Evolutionary conservation across 2,797 vertebrate genomes (phyloP), one percentile per base, ranked within the genome.

Genomic region (Lutjanus campechanus): DNA sequence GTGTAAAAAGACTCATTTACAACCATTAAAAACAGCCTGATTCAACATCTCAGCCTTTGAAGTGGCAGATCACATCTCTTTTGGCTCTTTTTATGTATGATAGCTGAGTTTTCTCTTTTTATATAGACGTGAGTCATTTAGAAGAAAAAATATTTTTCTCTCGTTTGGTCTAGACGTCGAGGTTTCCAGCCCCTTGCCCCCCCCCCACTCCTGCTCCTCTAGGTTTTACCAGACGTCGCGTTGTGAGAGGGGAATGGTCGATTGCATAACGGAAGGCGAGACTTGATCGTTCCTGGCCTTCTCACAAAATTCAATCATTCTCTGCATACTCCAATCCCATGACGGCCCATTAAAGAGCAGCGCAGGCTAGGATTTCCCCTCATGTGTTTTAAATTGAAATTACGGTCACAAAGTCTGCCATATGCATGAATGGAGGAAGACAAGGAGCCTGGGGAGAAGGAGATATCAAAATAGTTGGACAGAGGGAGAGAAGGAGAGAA

Each of bases 361-460:
- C 88, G 60, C 69, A 29, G 87, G 88, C 89, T 93, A 91, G 90
- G 93, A 93, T 95, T 95, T 94, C 94, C 92, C 91, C 90, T 91
- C 93, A 93, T 94, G 90, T 95, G 92, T 92, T 95, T 94, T 89
- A 92, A 92, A 93, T 94, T 92, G 87, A 94, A 94, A 93, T 93
- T 93, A 92, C 77, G 87, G 89, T 93, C 93, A 85, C 89, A 88
- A 89, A 80, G 90, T 92, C 90, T 93, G 92, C 91, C 81, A 73
- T 90, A 74, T 87, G 83, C 82, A 63, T 90, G 86, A 88, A 88
- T 75, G 49, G 64, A 91, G 84, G 60, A 88, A 90, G 88, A 85
- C 77, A 85, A 85, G 74, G 81, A 85, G 79, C 85, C 70, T 22
- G 73, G 76, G 73, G 64, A 84, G 79, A 84, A 53, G 46, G 58